These are phyloP conservation scores for Chydorus sphaericus DNA, from an alignment of 2,888 invertebrate genomes.

Conservation along the genomic window DNA sequence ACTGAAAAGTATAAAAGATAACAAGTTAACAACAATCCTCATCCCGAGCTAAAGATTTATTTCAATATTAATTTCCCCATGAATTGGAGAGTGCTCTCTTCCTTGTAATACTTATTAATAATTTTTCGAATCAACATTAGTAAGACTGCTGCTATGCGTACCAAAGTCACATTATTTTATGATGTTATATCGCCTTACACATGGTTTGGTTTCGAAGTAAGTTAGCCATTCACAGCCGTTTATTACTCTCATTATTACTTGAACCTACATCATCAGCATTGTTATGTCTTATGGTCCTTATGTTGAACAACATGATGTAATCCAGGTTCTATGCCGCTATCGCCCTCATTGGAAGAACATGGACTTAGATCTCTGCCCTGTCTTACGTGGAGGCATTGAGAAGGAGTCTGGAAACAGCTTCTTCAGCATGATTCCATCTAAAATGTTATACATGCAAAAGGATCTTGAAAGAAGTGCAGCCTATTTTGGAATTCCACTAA, in stretches of 20 bases:
- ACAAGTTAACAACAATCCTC: too few species aligned
- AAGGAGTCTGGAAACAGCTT: constrained; percentile 29
- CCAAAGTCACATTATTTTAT: constrained; percentile 29
- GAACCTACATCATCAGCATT: not conserved
- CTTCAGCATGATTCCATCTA: constrained; percentile 28
- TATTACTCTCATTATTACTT: not conserved
- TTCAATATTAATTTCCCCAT: too few species aligned
- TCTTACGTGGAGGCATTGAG: constrained; percentile 31
- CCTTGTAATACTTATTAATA: too few species aligned
- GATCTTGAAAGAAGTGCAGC: constrained; percentile 26
- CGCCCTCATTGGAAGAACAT: constrained; percentile 29
- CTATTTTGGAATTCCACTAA: constrained; percentile 29
- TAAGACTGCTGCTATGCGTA: not conserved
- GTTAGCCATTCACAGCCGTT: too few species aligned
- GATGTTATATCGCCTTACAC: constrained; percentile 35
- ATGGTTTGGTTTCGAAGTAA: constrained; percentile 35
- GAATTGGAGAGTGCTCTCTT: too few species aligned
- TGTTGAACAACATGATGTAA: too few species aligned
- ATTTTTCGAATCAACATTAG: too few species aligned
- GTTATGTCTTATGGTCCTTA: too few species aligned
- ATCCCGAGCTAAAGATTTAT: too few species aligned
- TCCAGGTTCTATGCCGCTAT: constrained; percentile 27
- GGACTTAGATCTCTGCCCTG: constrained; percentile 29
- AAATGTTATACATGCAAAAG: constrained; percentile 27
- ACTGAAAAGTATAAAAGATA: too few species aligned